These are phyloP conservation scores for Oedothorax gibbosus DNA, from an alignment of 1,140 invertebrate genomes.

Conservation along the genomic window DNA sequence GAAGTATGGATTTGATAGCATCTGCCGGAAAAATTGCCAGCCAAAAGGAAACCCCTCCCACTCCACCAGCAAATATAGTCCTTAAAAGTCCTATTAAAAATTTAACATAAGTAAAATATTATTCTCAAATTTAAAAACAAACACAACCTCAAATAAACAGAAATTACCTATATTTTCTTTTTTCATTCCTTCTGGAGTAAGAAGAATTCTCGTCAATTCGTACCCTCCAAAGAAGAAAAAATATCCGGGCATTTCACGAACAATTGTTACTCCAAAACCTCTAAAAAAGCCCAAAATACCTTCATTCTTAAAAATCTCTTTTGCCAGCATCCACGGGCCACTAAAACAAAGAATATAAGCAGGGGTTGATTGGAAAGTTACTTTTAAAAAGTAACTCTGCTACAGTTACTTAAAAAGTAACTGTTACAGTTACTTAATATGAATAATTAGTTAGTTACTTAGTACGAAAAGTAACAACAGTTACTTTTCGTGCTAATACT, in stretches of 20 bases:
- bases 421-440: too few relatives aligned
- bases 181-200: slow-evolving; percentile 75
- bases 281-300: slow-evolving; percentile 90
- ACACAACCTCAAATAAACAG: neutral
- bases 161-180: slow-evolving; percentile 77
- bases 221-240: slow-evolving; percentile 98
- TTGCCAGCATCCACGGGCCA: slow-evolving; percentile 81
- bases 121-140: too few relatives aligned
- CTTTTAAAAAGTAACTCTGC: too few relatives aligned
- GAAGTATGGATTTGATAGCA: slow-evolving; percentile 96
- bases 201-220: slow-evolving; percentile 80
- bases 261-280: slow-evolving; percentile 91
- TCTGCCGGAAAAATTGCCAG: slow-evolving; percentile 94
- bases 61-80: slow-evolving; percentile 89
- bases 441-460: too few relatives aligned
- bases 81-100: slow-evolving; percentile 65
- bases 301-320: slow-evolving; percentile 79
- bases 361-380: too few relatives aligned
- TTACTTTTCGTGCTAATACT: too few relatives aligned
- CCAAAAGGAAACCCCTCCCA: slow-evolving; percentile 92
- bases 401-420: too few relatives aligned
- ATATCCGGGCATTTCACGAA: slow-evolving; percentile 98
- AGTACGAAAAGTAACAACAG: too few relatives aligned
- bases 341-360: slow-evolving; percentile 66
- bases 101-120: too few relatives aligned